These are phyloP conservation scores for Pollenia griseotomentosa DNA, from an alignment of 2,888 invertebrate genomes.

Conservation along the genomic window DNA sequence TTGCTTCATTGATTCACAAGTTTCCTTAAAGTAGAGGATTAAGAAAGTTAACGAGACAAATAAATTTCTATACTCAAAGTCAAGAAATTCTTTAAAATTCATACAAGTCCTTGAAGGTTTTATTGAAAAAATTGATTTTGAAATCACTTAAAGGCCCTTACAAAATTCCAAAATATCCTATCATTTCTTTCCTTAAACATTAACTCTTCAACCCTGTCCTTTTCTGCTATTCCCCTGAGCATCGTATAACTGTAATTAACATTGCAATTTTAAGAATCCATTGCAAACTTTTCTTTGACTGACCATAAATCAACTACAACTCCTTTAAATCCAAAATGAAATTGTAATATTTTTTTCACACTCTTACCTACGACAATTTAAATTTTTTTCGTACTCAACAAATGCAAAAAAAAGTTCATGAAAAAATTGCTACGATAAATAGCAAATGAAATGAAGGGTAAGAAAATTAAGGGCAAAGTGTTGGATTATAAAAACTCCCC, in stretches of 20 bases:
- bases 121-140: too few species aligned
- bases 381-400: not conserved
- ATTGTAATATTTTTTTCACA: not conserved
- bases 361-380: constrained; percentile 46
- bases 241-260: constrained; percentile 74
- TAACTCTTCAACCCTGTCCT: not conserved
- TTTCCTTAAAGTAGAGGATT: too few species aligned
- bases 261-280: constrained; percentile 64
- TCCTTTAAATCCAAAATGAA: not conserved
- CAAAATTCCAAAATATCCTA: too few species aligned
- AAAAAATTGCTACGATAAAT: constrained; percentile 21
- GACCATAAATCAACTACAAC: constrained; percentile 62
- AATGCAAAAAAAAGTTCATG: not conserved
- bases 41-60: too few species aligned
- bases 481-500: constrained; percentile 54
- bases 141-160: too few species aligned
- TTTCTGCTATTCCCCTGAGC: constrained; percentile 24
- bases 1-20: too few species aligned
- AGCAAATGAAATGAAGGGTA: not conserved
- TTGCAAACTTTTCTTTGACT: constrained; percentile 9
- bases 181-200: not conserved
- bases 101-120: too few species aligned
- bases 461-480: constrained; percentile 24
- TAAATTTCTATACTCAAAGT: too few species aligned
- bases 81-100: too few species aligned